Evolutionary conservation across 2,113 vertebrate genomes (phyloP), one percentile per base, ranked within the genome.

Genomic region (Clarias macrocephalus): DNA sequence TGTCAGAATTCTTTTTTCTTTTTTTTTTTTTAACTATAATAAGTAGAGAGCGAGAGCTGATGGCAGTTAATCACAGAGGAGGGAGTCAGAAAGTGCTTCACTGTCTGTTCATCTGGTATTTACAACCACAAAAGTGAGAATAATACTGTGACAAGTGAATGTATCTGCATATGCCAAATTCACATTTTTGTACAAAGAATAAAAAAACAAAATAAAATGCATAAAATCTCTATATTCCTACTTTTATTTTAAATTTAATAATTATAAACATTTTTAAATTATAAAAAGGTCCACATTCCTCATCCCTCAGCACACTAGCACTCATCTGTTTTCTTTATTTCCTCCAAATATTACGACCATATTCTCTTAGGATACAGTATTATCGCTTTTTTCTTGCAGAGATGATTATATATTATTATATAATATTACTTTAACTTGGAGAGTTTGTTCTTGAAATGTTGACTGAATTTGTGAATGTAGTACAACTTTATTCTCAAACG

Each of bases 101-200:
- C 88, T 56, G 72, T 72, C 54, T 79, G 80, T 83, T 86, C 79
- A 93, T 85, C 88, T 90, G 91, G 93, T 93, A 91, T 92, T 89
- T 77, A 83, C 89, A 89, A 85, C 28, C 83, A 86, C 33, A 72
- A 92, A 88, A 88, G 83, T 66, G 84, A 91, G 91, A 93, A 91
- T 91, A 79, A 92, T 93, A 94, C 94, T 82, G 91, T 96, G 97
- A 97, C 96, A 92, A 94, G 93, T 97, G 97, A 97, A 97, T 97
- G 97, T 98, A 96, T 95, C 93, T 91, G 94, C 96, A 93, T 91
- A 93, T 92, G 94, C 96, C 95, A 96, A 96, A 95, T 91, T 93
- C 90, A 89, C 90, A 93, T 92, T 94, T 94, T 93, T 89, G 89
- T 93, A 92, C 92, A 91, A 92, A 93, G 89, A 57, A 84, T 12